Conservation (phyloP, 2,888 invertebrate genomes). For the Xiphydria camelus region DNA sequence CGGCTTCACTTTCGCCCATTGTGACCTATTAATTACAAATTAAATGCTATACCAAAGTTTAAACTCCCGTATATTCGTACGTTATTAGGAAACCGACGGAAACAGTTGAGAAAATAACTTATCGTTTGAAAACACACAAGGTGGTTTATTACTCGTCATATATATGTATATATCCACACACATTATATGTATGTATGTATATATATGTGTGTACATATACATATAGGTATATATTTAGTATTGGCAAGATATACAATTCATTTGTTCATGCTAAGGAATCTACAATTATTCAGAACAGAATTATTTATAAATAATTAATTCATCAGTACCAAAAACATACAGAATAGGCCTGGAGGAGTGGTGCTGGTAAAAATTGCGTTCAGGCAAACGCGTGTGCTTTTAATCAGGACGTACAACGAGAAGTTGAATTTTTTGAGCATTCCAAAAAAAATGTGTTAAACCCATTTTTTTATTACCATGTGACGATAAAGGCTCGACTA, state of each 20-base stretch:
- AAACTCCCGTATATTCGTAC: too few relatives aligned
- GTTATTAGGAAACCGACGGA: too few relatives aligned
- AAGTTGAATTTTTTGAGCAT: conserved; percentile 13
- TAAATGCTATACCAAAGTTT: too few relatives aligned
- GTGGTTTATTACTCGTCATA: conserved; percentile 45
- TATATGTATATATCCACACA: too few relatives aligned
- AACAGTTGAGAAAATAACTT: not conserved
- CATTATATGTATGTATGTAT: too few relatives aligned
- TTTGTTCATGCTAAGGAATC: conserved; percentile 31
- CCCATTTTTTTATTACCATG: too few relatives aligned
- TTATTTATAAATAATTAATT: conserved; percentile 14
- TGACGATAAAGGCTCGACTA: too few relatives aligned
- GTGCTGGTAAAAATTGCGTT: conserved; percentile 18
- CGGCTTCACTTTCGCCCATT: conserved; percentile 22
- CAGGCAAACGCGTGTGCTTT: conserved; percentile 26
- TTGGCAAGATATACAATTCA: conserved; percentile 54
- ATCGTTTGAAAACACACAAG: conserved; percentile 36
- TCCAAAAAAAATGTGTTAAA: too few relatives aligned
- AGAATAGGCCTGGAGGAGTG: conserved; percentile 56
- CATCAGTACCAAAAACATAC: conserved; percentile 37
- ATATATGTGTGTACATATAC: too few relatives aligned
- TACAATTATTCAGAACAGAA: conserved; percentile 32
- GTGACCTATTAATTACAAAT: too few relatives aligned
- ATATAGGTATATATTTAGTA: conserved; percentile 41
- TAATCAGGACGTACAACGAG: conserved; percentile 5